Evolutionary conservation across 1,140 invertebrate genomes (phyloP).

Genomic region (Pseudobourletiella spinata): DNA sequence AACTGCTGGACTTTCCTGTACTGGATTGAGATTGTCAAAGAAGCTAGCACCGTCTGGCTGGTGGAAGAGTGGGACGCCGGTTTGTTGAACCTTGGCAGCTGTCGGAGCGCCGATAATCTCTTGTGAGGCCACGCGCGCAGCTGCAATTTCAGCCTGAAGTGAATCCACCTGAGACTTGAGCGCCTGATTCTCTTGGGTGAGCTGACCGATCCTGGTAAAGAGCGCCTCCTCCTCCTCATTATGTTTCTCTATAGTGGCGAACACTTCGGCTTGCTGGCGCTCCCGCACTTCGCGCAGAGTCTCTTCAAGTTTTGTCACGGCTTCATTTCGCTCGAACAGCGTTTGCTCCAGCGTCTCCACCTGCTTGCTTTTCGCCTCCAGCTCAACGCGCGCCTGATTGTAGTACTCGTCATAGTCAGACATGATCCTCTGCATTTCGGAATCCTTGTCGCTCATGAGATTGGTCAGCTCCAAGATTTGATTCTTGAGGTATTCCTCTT

Average conservation of each 20-base stretch:
- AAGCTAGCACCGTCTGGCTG: too few species aligned
- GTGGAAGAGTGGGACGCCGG: too few species aligned
- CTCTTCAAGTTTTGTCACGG: conserved; percentile 5
- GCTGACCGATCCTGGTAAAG: neutral
- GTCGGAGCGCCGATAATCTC: too few species aligned
- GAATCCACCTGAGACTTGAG: neutral
- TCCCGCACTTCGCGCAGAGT: conserved; percentile 7
- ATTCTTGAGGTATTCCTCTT: neutral
- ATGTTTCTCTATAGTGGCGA: neutral
- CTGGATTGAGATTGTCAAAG: too few species aligned
- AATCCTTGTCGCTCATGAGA: conserved; percentile 14
- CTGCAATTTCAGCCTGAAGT: too few species aligned
- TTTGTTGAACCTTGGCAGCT: too few species aligned
- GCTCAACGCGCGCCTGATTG: conserved; percentile 29
- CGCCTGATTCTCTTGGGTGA: neutral
- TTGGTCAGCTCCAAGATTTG: conserved; percentile 21
- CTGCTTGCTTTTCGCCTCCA: conserved; percentile 46
- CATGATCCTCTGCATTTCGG: conserved; percentile 29
- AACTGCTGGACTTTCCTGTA: neutral
- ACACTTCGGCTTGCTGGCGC: neutral
- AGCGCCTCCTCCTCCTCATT: neutral
- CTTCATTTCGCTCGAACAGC: conserved; percentile 42
- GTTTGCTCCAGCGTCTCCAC: conserved; percentile 46
- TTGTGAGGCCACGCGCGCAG: too few species aligned
- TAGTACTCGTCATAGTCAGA: conserved; percentile 15